These are phyloP conservation scores for fruit fly (Drosophila melanogaster) DNA, from an alignment of 1,140 invertebrate species.

Conservation along the genomic window Release_6_plus_ISO1_MT NT_033777.3:3728501-3729000, in stretches of 20 bases:
- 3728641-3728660: slow-evolving; percentile 3
- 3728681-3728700: neutral
- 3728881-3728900: neutral
- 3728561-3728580: slow-evolving; percentile 6
- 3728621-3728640: slow-evolving; percentile 2
- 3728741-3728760: slow-evolving; percentile 1
- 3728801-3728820: neutral
- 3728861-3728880: neutral
- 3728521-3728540: neutral
- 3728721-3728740: slow-evolving; percentile 7
- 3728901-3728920: no score
- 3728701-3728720: neutral
- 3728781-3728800: neutral
- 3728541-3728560: slow-evolving; percentile 4
- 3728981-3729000: neutral
- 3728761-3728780: neutral
- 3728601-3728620: neutral
- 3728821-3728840: no score
- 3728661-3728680: slow-evolving; percentile 11
- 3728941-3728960: neutral
- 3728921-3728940: neutral
- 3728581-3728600: neutral
- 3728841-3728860: no score
- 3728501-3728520: neutral
- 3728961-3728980: neutral